Conservation (phyloP, 2,888 invertebrate species). For the Xestia ashworthii region DNA sequence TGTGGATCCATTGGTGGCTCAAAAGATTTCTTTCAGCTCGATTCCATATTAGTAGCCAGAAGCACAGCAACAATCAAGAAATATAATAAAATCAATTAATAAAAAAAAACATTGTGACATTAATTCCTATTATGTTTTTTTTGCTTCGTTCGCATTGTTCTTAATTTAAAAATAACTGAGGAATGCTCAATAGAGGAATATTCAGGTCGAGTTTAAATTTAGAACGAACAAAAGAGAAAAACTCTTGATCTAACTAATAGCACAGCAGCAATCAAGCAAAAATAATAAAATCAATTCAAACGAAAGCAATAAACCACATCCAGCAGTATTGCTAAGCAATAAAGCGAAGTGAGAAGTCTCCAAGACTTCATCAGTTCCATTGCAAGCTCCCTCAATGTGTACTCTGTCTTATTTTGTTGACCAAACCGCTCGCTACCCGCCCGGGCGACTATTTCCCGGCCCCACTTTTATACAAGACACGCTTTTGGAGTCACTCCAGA, state of each 20-base stretch:
- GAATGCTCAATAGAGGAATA: too few species aligned
- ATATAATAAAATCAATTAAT: not conserved
- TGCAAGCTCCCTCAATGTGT: constrained; percentile 12
- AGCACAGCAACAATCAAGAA: not conserved
- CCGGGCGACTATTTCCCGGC: constrained; percentile 17
- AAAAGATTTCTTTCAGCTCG: not conserved
- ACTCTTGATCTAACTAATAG: not conserved
- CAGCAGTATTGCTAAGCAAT: constrained; percentile 8
- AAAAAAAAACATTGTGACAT: too few species aligned
- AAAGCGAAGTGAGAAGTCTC: constrained; percentile 28
- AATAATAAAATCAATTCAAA: not conserved
- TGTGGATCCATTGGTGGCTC: not conserved
- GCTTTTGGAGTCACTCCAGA: constrained; percentile 44
- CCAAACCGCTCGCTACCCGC: constrained; percentile 17
- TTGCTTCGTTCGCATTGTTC: too few species aligned
- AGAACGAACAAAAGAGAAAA: too few species aligned
- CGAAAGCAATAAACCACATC: constrained; percentile 2
- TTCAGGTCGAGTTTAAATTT: too few species aligned
- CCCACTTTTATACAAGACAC: constrained; percentile 36
- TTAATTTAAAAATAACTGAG: too few species aligned
- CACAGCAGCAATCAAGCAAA: not conserved
- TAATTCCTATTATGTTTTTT: too few species aligned
- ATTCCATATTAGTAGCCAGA: not conserved
- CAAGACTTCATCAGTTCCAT: constrained; percentile 19
- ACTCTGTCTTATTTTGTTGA: constrained; percentile 49